Conservation (phyloP, 1,140 invertebrate species). For the Rhagoletis zephyria region DNA sequence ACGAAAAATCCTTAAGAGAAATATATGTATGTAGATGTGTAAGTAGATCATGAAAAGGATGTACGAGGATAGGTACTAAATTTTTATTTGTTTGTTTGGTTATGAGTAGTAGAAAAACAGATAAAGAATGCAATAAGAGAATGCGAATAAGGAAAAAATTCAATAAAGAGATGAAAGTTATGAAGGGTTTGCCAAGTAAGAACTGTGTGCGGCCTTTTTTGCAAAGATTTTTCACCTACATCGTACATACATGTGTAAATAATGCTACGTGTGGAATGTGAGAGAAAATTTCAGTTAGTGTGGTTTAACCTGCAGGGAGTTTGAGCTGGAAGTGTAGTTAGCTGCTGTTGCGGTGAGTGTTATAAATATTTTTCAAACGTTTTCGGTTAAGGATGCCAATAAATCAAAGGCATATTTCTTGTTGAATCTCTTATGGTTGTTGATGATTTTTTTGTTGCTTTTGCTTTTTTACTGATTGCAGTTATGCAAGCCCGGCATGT, state of each 20-base stretch:
- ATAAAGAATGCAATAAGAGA: constrained; percentile 5
- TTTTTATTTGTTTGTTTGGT: constrained; percentile 31
- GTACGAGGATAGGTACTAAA: constrained; percentile 4
- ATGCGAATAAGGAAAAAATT: constrained; percentile 29
- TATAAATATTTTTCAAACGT: constrained; percentile 22
- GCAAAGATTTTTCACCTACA: not conserved
- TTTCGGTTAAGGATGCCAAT: constrained; percentile 34
- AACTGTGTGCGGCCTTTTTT: not conserved
- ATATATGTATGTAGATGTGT: not conserved
- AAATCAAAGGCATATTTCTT: constrained; percentile 32
- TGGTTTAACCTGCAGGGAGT: not conserved
- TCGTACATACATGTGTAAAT: not conserved
- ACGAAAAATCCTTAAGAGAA: not conserved
- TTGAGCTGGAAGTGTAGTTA: not conserved
- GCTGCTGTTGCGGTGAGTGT: not conserved
- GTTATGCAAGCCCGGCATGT: constrained; percentile 18
- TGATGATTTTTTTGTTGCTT: not conserved
- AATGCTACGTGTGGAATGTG: not conserved
- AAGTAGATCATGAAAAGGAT: not conserved
- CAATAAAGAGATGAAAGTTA: constrained; percentile 42
- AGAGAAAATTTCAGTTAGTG: not conserved
- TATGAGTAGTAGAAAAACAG: constrained; percentile 12
- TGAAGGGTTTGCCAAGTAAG: constrained; percentile 9
- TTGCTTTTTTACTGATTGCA: not conserved
- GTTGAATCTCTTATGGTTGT: not conserved